phyloP scores from a whole-genome alignment of 2,888 invertebrate genomes.

The Limnephilus auricula region DNA sequence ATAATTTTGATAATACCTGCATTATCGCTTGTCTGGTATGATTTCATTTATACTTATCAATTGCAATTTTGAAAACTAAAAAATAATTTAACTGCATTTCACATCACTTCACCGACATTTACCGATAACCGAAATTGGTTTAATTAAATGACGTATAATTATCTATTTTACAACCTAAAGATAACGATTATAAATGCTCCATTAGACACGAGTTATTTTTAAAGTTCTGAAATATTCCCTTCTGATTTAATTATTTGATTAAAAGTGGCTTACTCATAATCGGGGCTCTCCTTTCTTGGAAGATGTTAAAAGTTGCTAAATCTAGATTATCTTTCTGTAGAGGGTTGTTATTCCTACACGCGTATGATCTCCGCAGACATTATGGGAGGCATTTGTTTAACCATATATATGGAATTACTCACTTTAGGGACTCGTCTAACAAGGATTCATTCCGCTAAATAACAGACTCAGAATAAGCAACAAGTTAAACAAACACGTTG shows the following conservation, averaged over 20 bases:
- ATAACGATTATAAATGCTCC: background rate
- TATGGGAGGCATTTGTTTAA: background rate
- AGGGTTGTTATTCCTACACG: background rate
- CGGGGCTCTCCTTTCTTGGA: conserved; percentile 28
- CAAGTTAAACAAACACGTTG: background rate
- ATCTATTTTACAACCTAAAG: background rate
- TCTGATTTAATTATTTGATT: conserved; percentile 46
- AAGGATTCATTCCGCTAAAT: background rate
- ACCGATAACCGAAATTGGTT: too few species aligned
- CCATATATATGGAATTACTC: background rate
- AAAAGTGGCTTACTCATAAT: conserved; percentile 23
- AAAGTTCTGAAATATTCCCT: conserved; percentile 3
- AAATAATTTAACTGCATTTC: too few species aligned
- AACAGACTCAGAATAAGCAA: background rate
- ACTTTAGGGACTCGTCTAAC: background rate
- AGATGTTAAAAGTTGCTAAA: conserved; percentile 25
- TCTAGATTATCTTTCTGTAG: background rate
- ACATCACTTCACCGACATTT: too few species aligned
- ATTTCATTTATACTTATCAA: too few species aligned
- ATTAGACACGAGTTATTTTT: conserved; percentile 27
- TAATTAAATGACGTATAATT: background rate
- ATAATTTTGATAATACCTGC: too few species aligned
- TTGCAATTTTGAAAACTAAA: too few species aligned
- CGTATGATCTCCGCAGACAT: background rate
- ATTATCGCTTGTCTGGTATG: too few species aligned